Percentiles rank a stretch among this genome's conserved stretches.
These are phyloP conservation scores for Augochlora pura DNA, from an alignment of 1,140 invertebrate genomes.

Conservation along the genomic window DNA sequence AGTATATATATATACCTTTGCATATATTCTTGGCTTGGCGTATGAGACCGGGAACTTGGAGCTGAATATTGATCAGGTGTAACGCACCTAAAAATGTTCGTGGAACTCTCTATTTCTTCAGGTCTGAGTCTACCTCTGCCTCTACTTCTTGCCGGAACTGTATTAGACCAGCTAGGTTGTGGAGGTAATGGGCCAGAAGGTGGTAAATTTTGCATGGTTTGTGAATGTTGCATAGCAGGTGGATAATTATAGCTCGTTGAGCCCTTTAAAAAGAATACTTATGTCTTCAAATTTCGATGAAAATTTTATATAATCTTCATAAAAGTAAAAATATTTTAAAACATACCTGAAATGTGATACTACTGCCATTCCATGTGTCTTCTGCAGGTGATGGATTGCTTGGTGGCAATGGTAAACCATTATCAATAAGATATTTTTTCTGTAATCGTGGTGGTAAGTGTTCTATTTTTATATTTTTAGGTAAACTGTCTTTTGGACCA, in stretches of 20 bases:
- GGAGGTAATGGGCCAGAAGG: slow-evolving; percentile 66
- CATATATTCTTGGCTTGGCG: slow-evolving; percentile 78
- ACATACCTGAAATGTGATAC: slow-evolving; percentile 78
- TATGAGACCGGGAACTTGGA: slow-evolving; percentile 79
- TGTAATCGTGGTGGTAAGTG: slow-evolving; percentile 80
- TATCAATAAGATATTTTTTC: slow-evolving; percentile 80
- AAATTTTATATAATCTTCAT: slow-evolving; percentile 8
- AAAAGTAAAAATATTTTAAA: neutral
- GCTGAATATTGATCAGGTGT: slow-evolving; percentile 81
- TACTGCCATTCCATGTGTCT: slow-evolving; percentile 80
- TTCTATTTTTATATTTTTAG: slow-evolving; percentile 77
- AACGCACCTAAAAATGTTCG: slow-evolving; percentile 74
- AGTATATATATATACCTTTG: slow-evolving; percentile 56
- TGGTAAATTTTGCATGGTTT: slow-evolving; percentile 75
- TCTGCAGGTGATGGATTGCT: slow-evolving; percentile 73
- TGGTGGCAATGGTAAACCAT: slow-evolving; percentile 72
- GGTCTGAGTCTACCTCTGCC: slow-evolving; percentile 80
- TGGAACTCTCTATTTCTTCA: slow-evolving; percentile 74
- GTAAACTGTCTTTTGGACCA: slow-evolving; percentile 73
- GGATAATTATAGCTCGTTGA: slow-evolving; percentile 64
- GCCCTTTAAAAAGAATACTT: slow-evolving; percentile 59
- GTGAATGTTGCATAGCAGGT: slow-evolving; percentile 70
- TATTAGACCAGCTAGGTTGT: slow-evolving; percentile 78
- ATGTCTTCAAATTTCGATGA: neutral
- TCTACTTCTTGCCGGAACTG: slow-evolving; percentile 77